phyloP scores from a whole-genome alignment of 2,113 vertebrate genomes.

The Peromyscus maniculatus region DNA sequence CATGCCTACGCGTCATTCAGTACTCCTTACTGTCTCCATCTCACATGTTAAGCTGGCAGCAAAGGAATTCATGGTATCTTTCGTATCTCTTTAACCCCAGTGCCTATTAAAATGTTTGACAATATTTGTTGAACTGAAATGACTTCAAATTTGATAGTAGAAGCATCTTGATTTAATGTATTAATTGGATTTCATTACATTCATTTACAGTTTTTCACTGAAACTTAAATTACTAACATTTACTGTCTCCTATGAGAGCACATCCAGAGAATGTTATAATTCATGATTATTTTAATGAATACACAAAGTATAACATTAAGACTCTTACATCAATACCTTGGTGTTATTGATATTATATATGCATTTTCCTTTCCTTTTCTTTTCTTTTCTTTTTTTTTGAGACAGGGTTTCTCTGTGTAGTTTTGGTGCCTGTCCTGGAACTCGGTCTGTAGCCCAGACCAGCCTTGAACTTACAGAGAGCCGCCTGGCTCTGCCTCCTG shows the following conservation, averaged over 20 bases:
- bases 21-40: background rate
- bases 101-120: background rate
- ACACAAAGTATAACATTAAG: constrained; percentile 46
- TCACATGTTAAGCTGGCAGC: background rate
- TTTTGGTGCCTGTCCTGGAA: no score
- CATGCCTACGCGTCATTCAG: background rate
- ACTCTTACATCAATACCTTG: constrained; percentile 41
- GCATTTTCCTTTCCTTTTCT: no score
- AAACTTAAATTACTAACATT: constrained; percentile 70
- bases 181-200: constrained; percentile 62
- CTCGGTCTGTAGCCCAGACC: no score
- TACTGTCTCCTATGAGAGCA: constrained; percentile 48
- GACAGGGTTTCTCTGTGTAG: no score
- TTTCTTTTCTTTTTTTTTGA: no score
- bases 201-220: constrained; percentile 57
- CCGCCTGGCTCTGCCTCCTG: no score
- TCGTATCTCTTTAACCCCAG: background rate
- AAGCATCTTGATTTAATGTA: constrained; percentile 65
- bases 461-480: no score
- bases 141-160: constrained; percentile 26
- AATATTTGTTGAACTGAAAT: constrained; percentile 35
- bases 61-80: background rate
- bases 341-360: constrained; percentile 55
- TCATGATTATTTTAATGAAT: constrained; percentile 68
- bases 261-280: constrained; percentile 62